phyloP scores from a whole-genome alignment of 2,797 vertebrate genomes.

The Rhabdophis nuchalis region DNA sequence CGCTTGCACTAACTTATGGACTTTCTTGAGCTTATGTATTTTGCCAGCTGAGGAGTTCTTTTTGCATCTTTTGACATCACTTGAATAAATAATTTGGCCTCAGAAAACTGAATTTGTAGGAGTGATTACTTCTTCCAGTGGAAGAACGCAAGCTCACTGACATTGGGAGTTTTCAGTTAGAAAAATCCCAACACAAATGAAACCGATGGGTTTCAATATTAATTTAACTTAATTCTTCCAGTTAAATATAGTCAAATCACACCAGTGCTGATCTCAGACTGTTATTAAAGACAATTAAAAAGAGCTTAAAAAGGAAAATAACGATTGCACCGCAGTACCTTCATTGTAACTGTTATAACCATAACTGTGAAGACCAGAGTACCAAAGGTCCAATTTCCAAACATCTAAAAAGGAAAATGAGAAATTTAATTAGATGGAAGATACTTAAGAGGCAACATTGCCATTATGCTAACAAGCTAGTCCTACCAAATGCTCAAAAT shows the following conservation, averaged over 20 bases:
- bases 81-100: background rate
- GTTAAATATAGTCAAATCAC: background rate
- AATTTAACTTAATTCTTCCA: background rate
- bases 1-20: background rate
- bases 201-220: background rate
- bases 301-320: background rate
- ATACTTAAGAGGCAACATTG: background rate
- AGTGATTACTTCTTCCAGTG: background rate
- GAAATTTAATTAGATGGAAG: conserved; percentile 30
- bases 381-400: conserved; percentile 98
- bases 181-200: background rate
- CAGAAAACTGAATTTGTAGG: background rate
- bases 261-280: background rate
- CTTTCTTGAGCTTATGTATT: background rate
- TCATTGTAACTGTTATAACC: conserved; percentile 96
- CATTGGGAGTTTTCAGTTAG: background rate
- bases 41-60: background rate
- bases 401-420: conserved; percentile 79
- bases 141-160: background rate
- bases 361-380: conserved; percentile 97
- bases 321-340: conserved; percentile 73
- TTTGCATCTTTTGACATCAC: background rate
- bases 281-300: background rate
- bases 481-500: conserved; percentile 12
- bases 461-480: conserved; percentile 14